These are phyloP conservation scores for Tetrax tetrax DNA, from an alignment of 2,113 vertebrate species.

Conservation along the genomic window DNA sequence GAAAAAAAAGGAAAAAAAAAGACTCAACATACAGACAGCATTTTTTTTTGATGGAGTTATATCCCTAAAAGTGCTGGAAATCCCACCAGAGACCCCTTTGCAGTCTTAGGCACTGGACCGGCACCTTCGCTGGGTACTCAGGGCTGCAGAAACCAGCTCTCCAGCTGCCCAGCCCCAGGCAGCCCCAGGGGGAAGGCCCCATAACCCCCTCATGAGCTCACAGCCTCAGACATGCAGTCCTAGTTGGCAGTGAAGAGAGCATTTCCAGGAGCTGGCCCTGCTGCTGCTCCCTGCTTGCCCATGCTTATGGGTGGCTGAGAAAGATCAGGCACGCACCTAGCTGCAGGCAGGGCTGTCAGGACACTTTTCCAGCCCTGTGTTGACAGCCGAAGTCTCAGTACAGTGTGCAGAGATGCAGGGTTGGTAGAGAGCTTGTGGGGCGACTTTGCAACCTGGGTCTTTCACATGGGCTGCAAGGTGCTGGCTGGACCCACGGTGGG, in stretches of 20 bases:
- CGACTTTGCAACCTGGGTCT: neutral
- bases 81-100: neutral
- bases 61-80: neutral
- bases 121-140: neutral
- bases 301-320: neutral
- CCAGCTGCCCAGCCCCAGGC: neutral
- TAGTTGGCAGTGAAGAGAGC: neutral
- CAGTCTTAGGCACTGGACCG: neutral
- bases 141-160: neutral
- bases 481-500: rapidly evolving
- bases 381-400: neutral
- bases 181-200: neutral
- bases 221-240: neutral
- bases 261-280: neutral
- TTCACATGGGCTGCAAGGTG: neutral
- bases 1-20: neutral
- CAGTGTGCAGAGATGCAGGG: neutral
- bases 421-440: neutral
- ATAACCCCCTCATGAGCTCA: rapidly evolving
- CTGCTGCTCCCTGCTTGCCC: neutral
- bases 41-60: neutral
- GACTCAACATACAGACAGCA: neutral
- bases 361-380: rapidly evolving
- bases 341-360: neutral
- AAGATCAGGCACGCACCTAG: neutral